Evolutionary conservation across 2,888 invertebrate species (phyloP).

Genomic region (Pimpla rufipes): DNA sequence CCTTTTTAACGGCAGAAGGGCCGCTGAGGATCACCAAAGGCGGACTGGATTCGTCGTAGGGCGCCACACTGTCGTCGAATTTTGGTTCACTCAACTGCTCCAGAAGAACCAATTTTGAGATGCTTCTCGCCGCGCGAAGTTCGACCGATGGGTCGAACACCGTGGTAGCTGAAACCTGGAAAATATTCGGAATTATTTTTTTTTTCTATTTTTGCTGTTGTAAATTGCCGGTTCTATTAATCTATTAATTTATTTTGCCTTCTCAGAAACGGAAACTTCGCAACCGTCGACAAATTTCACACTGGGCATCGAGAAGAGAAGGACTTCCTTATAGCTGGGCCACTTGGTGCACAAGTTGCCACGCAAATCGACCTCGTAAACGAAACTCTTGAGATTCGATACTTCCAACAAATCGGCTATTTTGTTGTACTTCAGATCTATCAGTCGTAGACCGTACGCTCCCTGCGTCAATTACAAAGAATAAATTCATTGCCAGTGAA

Average conservation of each 20-base stretch:
- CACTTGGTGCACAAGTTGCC: constrained; percentile 82
- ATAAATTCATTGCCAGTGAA: not conserved
- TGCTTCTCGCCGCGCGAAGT: constrained; percentile 78
- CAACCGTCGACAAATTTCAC: constrained; percentile 82
- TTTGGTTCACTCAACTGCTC: constrained; percentile 81
- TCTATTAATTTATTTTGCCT: constrained; percentile 70
- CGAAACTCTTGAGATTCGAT: constrained; percentile 79
- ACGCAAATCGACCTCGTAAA: constrained; percentile 81
- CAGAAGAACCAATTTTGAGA: constrained; percentile 79
- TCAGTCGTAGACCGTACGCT: constrained; percentile 79
- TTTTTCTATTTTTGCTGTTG: not conserved
- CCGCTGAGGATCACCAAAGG: constrained; percentile 85
- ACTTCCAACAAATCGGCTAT: constrained; percentile 83
- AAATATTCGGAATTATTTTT: constrained; percentile 3
- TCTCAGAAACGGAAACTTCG: constrained; percentile 79
- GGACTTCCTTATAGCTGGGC: constrained; percentile 81
- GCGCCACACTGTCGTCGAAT: constrained; percentile 80
- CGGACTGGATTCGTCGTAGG: constrained; percentile 82
- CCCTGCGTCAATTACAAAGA: constrained; percentile 65
- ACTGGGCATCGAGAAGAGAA: constrained; percentile 81
- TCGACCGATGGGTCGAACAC: constrained; percentile 79
- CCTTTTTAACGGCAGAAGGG: constrained; percentile 82
- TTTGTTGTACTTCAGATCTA: constrained; percentile 82
- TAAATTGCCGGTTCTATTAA: not conserved
- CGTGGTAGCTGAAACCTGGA: constrained; percentile 78